Base-by-base conservation (phyloP, 2,888 invertebrate genomes). In the Parnassius mnemosyne region DNA sequence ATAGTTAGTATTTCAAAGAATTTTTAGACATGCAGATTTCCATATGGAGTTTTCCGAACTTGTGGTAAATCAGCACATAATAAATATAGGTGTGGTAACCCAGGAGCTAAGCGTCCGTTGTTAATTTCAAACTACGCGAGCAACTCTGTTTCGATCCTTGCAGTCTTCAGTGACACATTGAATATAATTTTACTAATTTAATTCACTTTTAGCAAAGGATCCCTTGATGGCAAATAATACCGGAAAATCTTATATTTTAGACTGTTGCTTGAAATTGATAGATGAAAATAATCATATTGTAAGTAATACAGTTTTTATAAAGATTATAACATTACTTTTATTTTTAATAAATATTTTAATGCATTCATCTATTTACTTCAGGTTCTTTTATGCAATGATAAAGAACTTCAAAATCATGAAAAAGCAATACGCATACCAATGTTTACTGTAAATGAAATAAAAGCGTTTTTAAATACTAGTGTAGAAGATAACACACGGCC, bases 321-420 rank as follows among this genome's bases (percentile, higher is more conserved):
- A 25, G 43, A 43, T 53, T 53, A 43, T 53, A n/a, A 16, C 1
- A 10, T 53, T 53, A 12, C 9, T 53, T n/a, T 43, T 42, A 34
- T 25, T 13, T 41, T 41, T 13, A 53, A n/a, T 12, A 9, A 16
- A 42, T 53, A 42, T 13, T 42, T 51, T 34, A 53, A 13, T n/a
- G n/a, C 9, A 42, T 41, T 9, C 12, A 9, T 53, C n/a, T 34
- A 34, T 61, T 46, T 41, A 16, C 80, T 84, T 64, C 66, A 87
- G 87, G 66, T 85, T 43, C 70, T 85, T 20, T 61, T 87, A 46
- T 75, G 79, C 12, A 77, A 82, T 64, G 71, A 81, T 61, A 66
- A 65, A 13, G 71, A 76, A 54, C 65, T 81, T 46, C 63, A 75
- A 44, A 66, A 60, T 50, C 70, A 69, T 49, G 75, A 74, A 67